Base-by-base conservation (phyloP, 2,888 invertebrate genomes). In the Microctonus brassicae region DNA sequence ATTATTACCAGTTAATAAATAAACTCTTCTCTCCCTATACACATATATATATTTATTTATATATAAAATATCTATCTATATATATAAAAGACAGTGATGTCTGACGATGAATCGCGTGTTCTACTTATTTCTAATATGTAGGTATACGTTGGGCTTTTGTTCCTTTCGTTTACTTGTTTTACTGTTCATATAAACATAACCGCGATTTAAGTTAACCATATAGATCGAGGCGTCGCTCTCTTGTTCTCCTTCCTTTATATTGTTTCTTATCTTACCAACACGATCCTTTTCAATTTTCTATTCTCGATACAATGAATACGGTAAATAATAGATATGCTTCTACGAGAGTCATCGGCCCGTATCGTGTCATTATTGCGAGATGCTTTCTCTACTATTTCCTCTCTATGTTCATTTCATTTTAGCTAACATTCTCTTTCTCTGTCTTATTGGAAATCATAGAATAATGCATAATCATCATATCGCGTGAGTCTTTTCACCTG, bases 241-340 rank as follows among this genome's bases (percentile, higher is more conserved):
- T 22, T 29, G 20, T 63, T 24, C 42, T 61, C 62, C 69, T 69
- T 63, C 57, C 47, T 47, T 4, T 17, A 47, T 17, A 17, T 47
- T 47, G 0, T 47, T 17, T 47, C 47, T 47, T 47, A 47, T 71
- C 71, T 67, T 60, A 70, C 70, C 73, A 70, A 69, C 64, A 65
- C 72, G 75, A 76, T 76, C 74, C 72, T 77, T 66, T 71, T 71
- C 67, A 71, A 71, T 71, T 67, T 55, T 61, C 67, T 42, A 67
- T 71, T 70, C 72, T 73, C 73, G 70, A 76, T 76, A 76, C 76
- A 75, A 75, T 75, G 75, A 75, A 77, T 47, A 42, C 75, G 69
- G 74, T 76, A 76, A 77, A 76, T 76, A 76, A 76, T 77, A 77
- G 74, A 77, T 74, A 72, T 73, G 68, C 74, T 73, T 70, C 70